phyloP scores from a whole-genome alignment of 2,797 vertebrate genomes.

The Hirundo rustica region DNA sequence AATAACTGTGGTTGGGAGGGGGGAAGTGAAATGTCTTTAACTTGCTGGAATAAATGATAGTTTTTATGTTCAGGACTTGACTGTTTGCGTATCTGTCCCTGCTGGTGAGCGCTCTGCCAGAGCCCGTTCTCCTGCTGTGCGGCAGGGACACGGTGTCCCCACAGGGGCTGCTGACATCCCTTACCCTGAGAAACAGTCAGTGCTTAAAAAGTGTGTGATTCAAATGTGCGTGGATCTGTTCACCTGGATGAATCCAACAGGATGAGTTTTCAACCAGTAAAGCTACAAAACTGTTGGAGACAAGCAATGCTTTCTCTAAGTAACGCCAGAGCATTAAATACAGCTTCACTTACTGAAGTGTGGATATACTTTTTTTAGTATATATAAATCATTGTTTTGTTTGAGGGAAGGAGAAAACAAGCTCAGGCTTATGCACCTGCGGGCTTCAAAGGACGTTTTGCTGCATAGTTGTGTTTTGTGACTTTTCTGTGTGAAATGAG shows the following conservation, averaged over 20 bases:
- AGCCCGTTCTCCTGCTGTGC: accelerated
- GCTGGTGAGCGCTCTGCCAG: not conserved
- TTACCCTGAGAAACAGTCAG: not conserved
- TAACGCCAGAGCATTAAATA: not conserved
- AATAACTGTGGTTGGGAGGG: not conserved
- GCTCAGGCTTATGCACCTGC: not conserved
- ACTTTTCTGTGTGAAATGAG: not conserved
- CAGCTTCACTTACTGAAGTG: not conserved
- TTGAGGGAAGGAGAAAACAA: not conserved
- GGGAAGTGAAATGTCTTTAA: not conserved
- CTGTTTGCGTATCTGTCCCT: not conserved
- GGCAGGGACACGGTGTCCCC: accelerated
- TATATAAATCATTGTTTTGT: not conserved
- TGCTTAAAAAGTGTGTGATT: not conserved
- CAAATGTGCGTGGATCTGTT: not conserved
- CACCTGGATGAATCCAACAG: not conserved
- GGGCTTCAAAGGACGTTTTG: not conserved
- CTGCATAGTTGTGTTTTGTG: not conserved
- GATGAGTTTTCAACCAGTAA: not conserved
- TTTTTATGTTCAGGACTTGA: not conserved
- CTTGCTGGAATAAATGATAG: not conserved
- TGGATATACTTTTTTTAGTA: not conserved
- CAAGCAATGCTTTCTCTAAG: not conserved
- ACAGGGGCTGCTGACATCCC: not conserved
- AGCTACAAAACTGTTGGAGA: not conserved